Evolutionary conservation across 2,888 invertebrate genomes (phyloP).

Genomic region (Ornithoptera alexandrae): DNA sequence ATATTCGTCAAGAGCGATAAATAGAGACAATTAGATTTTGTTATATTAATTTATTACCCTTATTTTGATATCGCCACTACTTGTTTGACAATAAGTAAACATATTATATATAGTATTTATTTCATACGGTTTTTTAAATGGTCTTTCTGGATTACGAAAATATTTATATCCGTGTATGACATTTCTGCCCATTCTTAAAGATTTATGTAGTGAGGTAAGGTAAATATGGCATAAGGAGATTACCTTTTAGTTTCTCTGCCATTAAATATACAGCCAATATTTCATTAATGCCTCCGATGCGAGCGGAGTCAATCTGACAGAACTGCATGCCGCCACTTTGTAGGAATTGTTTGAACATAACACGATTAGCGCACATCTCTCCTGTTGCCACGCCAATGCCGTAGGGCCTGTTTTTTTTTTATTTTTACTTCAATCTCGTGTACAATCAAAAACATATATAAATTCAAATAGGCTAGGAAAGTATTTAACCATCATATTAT

Average conservation of each 20-base stretch:
- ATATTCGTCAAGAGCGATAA: too few relatives aligned
- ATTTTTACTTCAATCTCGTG: background rate
- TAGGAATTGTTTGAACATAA: constrained; percentile 95
- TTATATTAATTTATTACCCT: too few relatives aligned
- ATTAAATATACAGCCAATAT: constrained; percentile 92
- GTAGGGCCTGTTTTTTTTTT: constrained; percentile 70
- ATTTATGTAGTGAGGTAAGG: background rate
- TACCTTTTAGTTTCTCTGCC: constrained; percentile 91
- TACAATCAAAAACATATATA: too few relatives aligned
- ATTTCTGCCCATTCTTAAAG: background rate
- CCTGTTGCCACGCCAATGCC: constrained; percentile 94
- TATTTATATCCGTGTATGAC: background rate
- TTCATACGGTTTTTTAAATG: too few relatives aligned
- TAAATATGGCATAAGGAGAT: background rate
- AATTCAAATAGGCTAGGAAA: too few relatives aligned
- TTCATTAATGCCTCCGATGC: constrained; percentile 94
- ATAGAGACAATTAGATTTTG: too few relatives aligned
- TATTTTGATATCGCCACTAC: too few relatives aligned
- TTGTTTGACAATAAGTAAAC: too few relatives aligned
- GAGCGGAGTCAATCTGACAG: constrained; percentile 94
- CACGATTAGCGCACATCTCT: constrained; percentile 94
- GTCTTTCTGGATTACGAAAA: too few relatives aligned
- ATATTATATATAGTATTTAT: too few relatives aligned
- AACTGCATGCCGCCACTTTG: constrained; percentile 89
- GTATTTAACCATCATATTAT: too few relatives aligned